Conservation (phyloP, 2,113 vertebrate species). For the Ornithorhynchus anatinus region DNA sequence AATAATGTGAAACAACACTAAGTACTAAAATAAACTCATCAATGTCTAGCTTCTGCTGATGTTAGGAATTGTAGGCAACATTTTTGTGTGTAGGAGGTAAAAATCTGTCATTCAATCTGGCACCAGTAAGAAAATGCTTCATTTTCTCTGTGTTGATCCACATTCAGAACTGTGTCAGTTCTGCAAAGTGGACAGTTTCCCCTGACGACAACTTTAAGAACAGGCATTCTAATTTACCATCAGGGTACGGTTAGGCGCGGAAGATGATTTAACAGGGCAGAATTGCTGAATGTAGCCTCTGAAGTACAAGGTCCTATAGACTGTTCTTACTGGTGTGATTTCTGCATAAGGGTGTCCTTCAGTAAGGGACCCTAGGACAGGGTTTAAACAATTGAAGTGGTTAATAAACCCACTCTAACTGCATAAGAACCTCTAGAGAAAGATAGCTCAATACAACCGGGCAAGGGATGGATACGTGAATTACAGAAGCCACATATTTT, state of each 20-base stretch:
- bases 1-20: constrained; percentile 9
- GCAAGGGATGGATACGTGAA: no score
- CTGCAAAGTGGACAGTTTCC: constrained; percentile 30
- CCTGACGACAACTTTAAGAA: constrained; percentile 3
- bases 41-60: constrained; percentile 33
- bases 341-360: no score
- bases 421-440: no score
- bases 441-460: no score
- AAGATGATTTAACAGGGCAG: not conserved
- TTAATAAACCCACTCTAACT: no score
- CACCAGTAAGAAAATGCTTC: constrained; percentile 25
- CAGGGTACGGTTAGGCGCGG: not conserved
- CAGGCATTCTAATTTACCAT: constrained; percentile 22
- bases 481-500: no score
- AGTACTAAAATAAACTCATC: constrained; percentile 49
- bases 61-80: constrained; percentile 40
- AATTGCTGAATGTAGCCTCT: not conserved
- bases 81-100: constrained; percentile 47
- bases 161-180: constrained; percentile 35
- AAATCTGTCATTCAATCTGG: constrained; percentile 57
- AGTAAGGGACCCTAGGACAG: no score
- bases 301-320: no score
- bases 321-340: no score
- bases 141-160: constrained; percentile 40
- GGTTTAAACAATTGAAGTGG: no score